Evolutionary conservation across 2,888 invertebrate species (phyloP).

Genomic region (Tridacna crocea): DNA sequence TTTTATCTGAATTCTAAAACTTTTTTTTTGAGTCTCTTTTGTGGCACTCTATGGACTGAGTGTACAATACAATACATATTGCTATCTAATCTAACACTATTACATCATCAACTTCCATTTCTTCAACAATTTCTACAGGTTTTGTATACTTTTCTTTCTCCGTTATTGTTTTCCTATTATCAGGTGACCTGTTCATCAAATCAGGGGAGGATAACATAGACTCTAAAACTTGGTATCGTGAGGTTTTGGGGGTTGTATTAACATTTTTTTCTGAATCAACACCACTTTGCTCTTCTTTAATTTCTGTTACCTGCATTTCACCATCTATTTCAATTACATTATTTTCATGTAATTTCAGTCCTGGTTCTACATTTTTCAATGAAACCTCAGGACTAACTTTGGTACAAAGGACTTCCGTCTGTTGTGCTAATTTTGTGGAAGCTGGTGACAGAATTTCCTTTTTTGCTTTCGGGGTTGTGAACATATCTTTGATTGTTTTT

Average conservation of each 20-base stretch:
- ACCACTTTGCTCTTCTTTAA: no score
- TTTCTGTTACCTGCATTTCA: not conserved
- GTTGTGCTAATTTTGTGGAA: not conserved
- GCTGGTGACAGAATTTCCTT: slow-evolving; percentile 5
- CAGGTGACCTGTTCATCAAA: slow-evolving; percentile 44
- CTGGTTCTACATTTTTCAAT: not conserved
- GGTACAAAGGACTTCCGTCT: slow-evolving; percentile 9
- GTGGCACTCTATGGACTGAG: no score
- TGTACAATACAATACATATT: no score
- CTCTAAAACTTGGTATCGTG: slow-evolving; percentile 5
- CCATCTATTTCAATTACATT: not conserved
- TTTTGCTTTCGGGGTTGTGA: slow-evolving; percentile 32
- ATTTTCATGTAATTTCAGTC: not conserved
- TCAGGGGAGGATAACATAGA: slow-evolving; percentile 48
- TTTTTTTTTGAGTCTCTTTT: no score
- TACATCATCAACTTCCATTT: slow-evolving; percentile 32
- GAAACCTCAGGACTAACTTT: slow-evolving; percentile 3
- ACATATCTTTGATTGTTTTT: slow-evolving; percentile 55
- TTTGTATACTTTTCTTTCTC: not conserved
- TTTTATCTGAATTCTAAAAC: no score
- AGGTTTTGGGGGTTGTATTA: slow-evolving; percentile 18
- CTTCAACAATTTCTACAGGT: not conserved
- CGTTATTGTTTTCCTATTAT: not conserved
- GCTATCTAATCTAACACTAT: slow-evolving; percentile 27
- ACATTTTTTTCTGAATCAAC: no score